phyloP scores from a whole-genome alignment of 2,113 vertebrate species.

The Octodon degus region DNA sequence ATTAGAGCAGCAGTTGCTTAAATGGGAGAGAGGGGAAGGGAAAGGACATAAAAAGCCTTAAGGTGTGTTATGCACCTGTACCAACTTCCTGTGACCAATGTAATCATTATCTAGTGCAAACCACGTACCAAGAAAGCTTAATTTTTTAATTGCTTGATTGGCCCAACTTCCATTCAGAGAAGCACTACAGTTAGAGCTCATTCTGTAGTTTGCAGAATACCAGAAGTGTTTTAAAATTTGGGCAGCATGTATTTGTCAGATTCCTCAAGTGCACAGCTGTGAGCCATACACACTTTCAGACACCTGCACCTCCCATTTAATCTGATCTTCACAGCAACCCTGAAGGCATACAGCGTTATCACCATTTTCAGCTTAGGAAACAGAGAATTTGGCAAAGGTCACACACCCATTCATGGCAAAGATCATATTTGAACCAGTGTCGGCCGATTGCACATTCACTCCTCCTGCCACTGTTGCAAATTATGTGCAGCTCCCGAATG shows the following conservation, averaged over 20 bases:
- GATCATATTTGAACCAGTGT: not conserved
- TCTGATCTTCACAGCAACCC: not conserved
- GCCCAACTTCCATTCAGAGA: not conserved
- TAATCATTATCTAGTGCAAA: not conserved
- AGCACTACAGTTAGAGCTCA: not conserved
- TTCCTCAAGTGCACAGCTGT: not conserved
- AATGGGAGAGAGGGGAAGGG: not conserved
- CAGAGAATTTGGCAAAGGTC: not conserved
- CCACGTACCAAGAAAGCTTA: not conserved
- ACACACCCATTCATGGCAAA: not conserved
- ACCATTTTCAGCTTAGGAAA: conserved; percentile 39
- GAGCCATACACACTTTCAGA: not conserved
- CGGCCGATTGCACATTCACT: not conserved
- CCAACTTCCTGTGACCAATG: not conserved
- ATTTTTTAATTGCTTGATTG: not conserved
- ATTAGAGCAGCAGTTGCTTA: not conserved
- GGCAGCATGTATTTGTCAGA: not conserved
- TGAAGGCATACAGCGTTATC: not conserved
- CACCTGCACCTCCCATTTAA: not conserved
- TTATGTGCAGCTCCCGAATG: not conserved
- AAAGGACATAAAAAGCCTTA: not conserved
- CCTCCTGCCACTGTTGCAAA: not conserved
- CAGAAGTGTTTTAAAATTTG: not conserved
- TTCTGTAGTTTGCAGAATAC: not conserved
- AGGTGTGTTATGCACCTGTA: not conserved